phyloP scores from a whole-genome alignment of 2,113 vertebrate species.

The Ploceus nigricollis region DNA sequence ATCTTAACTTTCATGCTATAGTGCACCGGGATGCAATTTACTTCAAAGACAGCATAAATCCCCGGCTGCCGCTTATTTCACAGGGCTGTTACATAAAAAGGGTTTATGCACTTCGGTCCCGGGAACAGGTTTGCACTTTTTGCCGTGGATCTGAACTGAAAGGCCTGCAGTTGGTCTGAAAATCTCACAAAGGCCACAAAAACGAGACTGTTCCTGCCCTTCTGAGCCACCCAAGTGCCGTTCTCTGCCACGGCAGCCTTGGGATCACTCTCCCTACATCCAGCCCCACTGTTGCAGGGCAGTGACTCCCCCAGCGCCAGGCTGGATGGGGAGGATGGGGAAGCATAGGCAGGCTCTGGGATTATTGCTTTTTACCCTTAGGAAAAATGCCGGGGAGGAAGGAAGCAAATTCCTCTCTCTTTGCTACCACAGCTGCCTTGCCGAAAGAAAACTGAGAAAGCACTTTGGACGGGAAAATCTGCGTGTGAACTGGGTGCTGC shows the following conservation, averaged over 20 bases:
- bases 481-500: background rate
- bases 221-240: background rate
- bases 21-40: slow-evolving; percentile 75
- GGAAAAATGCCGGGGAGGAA: background rate
- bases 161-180: slow-evolving; percentile 28
- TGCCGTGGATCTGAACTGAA: slow-evolving; percentile 12
- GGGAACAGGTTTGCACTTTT: slow-evolving; percentile 12
- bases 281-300: background rate
- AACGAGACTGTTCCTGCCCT: background rate
- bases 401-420: background rate
- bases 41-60: slow-evolving; percentile 77
- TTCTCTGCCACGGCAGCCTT: background rate
- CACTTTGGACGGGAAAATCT: background rate
- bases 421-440: background rate
- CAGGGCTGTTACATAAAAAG: slow-evolving; percentile 71
- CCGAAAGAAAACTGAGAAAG: background rate
- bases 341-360: background rate
- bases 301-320: rapidly evolving
- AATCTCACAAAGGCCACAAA: slow-evolving; percentile 9
- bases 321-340: background rate
- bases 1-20: slow-evolving; percentile 78
- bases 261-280: background rate
- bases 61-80: slow-evolving; percentile 52
- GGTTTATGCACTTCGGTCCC: background rate
- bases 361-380: background rate